phyloP scores from a whole-genome alignment of 2,113 vertebrate genomes.

The Gopherus evgoodei region DNA sequence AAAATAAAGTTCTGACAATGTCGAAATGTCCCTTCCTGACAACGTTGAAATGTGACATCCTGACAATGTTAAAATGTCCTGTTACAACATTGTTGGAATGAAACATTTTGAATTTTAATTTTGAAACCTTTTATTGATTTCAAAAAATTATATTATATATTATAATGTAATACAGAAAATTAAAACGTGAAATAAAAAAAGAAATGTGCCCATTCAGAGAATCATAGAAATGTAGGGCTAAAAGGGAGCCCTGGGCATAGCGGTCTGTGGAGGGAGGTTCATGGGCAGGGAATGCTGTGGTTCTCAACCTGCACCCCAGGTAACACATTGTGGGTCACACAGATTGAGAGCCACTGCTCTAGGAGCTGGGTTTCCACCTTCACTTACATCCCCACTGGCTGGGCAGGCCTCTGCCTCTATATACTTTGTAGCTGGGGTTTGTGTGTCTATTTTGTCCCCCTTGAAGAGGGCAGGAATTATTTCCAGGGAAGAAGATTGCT shows the following conservation, averaged over 20 bases:
- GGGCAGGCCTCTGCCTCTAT: not conserved
- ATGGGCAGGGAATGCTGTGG: too few species aligned
- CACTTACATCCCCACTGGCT: not conserved
- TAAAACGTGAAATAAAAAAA: slow-evolving; percentile 3
- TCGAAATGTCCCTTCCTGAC: not conserved
- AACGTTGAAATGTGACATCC: not conserved
- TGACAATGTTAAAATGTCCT: not conserved
- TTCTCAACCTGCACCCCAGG: too few species aligned
- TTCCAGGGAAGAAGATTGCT: slow-evolving; percentile 53
- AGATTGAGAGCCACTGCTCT: too few species aligned
- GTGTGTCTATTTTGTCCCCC: slow-evolving; percentile 56
- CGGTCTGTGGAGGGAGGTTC: too few species aligned
- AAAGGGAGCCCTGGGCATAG: not conserved
- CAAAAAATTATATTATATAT: slow-evolving; percentile 8
- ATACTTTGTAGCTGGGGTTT: not conserved
- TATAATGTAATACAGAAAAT: not conserved
- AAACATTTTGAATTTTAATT: not conserved
- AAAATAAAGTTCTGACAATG: not conserved
- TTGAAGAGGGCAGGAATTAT: slow-evolving; percentile 44
- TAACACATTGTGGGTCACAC: too few species aligned
- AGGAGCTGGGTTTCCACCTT: not conserved
- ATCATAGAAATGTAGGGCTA: not conserved
- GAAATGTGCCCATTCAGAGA: not conserved
- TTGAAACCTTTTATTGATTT: slow-evolving; percentile 55
- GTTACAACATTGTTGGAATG: not conserved